phyloP scores from a whole-genome alignment of 64 coral and sea anemone genomes.

The Porites australiensis region DNA sequence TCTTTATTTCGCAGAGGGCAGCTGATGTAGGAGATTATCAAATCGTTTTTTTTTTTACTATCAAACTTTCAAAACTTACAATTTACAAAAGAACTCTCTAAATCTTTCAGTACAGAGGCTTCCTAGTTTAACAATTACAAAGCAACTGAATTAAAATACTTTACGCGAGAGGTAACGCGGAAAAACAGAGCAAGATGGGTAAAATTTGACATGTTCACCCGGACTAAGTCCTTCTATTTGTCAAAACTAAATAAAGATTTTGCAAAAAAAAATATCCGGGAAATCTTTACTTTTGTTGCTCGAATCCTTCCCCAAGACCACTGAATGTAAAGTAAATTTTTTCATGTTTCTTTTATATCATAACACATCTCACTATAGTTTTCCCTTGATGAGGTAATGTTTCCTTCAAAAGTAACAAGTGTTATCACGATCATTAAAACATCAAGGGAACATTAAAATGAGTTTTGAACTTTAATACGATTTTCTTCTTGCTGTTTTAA shows the following conservation, averaged over 20 bases:
- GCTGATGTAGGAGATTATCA: too few species aligned
- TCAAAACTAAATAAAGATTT: background rate
- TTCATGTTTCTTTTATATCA: background rate
- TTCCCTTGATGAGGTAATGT: background rate
- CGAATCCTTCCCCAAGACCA: background rate
- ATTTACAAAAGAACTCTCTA: conserved; percentile 2
- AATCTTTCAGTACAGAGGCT: background rate
- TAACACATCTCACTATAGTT: background rate
- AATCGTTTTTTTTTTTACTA: background rate
- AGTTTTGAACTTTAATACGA: background rate
- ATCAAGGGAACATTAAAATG: background rate
- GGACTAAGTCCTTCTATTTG: too few species aligned
- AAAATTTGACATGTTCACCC: background rate
- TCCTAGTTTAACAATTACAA: conserved; percentile 3
- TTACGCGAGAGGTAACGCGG: background rate
- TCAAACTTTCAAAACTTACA: conserved; percentile 5
- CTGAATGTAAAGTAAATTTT: background rate
- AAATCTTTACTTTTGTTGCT: background rate
- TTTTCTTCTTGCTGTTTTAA: background rate
- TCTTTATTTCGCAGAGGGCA: too few species aligned
- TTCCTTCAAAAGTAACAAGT: background rate
- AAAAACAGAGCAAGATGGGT: background rate
- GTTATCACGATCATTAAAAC: background rate
- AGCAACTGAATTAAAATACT: background rate
- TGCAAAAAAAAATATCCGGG: background rate